Conservation (phyloP, 2,113 vertebrate genomes). For the Crotalus viridis region DNA sequence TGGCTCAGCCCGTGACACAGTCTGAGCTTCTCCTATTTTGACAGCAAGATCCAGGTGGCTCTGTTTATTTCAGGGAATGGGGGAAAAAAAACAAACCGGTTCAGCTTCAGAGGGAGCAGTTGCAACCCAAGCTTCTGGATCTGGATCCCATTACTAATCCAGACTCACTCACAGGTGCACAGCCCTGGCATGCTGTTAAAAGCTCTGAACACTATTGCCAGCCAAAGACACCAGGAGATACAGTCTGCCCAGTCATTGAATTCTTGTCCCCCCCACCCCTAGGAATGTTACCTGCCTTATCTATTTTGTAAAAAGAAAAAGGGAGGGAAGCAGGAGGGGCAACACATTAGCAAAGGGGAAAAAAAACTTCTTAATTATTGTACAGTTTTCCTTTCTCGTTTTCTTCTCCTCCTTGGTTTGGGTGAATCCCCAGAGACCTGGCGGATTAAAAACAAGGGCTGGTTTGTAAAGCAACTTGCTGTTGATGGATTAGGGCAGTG, state of each 20-base stretch:
- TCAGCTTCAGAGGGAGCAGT: conserved; percentile 28
- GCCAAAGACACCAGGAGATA: conserved; percentile 3
- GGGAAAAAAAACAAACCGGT: conserved; percentile 10
- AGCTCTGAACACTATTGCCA: neutral
- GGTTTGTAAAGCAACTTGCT: conserved; percentile 79
- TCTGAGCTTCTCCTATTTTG: conserved; percentile 54
- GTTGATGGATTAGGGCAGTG: conserved; percentile 76
- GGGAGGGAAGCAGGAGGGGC: neutral
- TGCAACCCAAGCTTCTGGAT: neutral
- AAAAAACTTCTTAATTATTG: conserved; percentile 51
- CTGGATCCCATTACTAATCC: conserved; percentile 45
- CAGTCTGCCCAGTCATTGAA: neutral
- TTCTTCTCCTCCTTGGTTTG: conserved; percentile 60
- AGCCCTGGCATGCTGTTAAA: conserved; percentile 38
- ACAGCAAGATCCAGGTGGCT: conserved; percentile 50
- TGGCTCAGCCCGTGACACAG: conserved; percentile 49
- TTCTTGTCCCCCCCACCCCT: conserved; percentile 26
- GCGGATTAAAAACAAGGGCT: conserved; percentile 79
- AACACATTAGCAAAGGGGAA: conserved; percentile 20
- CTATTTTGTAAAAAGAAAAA: neutral
- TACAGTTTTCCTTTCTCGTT: conserved; percentile 37
- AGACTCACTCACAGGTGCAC: neutral
- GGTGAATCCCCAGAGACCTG: conserved; percentile 73
- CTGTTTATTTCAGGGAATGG: conserved; percentile 7
- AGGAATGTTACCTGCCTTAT: conserved; percentile 42